A percentile compares a stretch with the other conserved stretches of the same genome.
These are phyloP conservation scores for Euclidia mi DNA, from an alignment of 2,888 invertebrate species.

Conservation along the genomic window DNA sequence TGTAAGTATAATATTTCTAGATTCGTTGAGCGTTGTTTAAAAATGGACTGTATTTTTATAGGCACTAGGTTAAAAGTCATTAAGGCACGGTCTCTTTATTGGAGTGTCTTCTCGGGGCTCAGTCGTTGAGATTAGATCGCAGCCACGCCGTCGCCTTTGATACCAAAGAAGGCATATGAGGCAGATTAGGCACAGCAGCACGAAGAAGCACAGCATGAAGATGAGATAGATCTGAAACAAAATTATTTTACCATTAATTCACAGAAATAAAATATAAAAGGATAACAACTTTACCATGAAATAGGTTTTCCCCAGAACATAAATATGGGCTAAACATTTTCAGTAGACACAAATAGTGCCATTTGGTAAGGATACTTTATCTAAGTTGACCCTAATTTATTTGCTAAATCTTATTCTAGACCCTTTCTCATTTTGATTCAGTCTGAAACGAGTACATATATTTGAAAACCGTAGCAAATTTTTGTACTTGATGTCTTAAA, in stretches of 20 bases:
- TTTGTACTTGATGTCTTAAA: too few relatives aligned
- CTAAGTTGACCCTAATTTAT: too few relatives aligned
- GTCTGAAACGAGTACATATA: too few relatives aligned
- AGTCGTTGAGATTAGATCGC: constrained; percentile 52
- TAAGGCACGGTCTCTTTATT: constrained; percentile 60
- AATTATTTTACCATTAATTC: background rate
- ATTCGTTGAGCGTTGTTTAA: constrained; percentile 20
- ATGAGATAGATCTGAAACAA: constrained; percentile 77
- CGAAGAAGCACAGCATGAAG: constrained; percentile 78
- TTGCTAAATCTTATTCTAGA: too few relatives aligned
- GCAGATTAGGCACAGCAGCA: constrained; percentile 72
- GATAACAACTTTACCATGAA: too few relatives aligned
- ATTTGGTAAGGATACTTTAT: too few relatives aligned
- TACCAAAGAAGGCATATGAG: constrained; percentile 67
- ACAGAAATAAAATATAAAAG: too few relatives aligned
- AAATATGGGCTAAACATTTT: too few relatives aligned
- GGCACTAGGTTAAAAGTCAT: constrained; percentile 49
- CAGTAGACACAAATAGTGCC: too few relatives aligned
- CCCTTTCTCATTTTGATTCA: too few relatives aligned
- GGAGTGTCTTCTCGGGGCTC: constrained; percentile 72
- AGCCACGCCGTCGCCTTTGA: constrained; percentile 38
- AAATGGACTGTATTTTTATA: constrained; percentile 30
- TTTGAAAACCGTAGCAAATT: too few relatives aligned
- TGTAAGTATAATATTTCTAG: background rate
- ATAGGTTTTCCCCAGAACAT: too few relatives aligned